phyloP scores from a whole-genome alignment of 2,797 vertebrate species.

The Tarsius wallacei region DNA sequence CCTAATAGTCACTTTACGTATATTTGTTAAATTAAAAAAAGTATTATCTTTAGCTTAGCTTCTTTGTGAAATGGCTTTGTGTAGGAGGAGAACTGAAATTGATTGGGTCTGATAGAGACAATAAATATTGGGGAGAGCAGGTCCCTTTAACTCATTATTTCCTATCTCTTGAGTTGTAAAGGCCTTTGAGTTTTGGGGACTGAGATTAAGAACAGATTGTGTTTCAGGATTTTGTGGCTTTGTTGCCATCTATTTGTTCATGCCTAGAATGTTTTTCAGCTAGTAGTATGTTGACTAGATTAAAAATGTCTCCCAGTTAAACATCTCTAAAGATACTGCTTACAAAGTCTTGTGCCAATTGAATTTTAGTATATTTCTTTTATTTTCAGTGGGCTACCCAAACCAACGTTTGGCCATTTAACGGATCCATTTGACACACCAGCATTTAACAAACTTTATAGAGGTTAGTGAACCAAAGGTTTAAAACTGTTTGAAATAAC shows the following conservation, averaged over 20 bases:
- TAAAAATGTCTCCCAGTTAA: conserved; percentile 48
- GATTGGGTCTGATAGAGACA: conserved; percentile 23
- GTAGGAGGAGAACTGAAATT: conserved; percentile 45
- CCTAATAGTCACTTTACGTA: conserved; percentile 2
- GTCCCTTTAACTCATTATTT: conserved; percentile 47
- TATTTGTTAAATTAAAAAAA: conserved; percentile 55
- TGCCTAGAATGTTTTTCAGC: conserved; percentile 42
- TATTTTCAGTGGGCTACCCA: conserved; percentile 92
- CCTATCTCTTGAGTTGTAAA: conserved; percentile 61
- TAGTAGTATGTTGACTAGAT: conserved; percentile 26
- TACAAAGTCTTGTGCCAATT: conserved; percentile 77
- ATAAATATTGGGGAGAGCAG: conserved; percentile 21
- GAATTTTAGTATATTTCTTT: conserved; percentile 84
- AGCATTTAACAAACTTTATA: conserved; percentile 96
- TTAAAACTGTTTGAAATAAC: conserved; percentile 84
- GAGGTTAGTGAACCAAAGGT: conserved; percentile 92
- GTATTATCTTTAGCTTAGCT: neutral
- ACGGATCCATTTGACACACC: conserved; percentile 96
- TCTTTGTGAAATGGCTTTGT: conserved; percentile 48
- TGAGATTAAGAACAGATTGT: conserved; percentile 16
- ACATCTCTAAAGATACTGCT: conserved; percentile 58
- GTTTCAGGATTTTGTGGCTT: conserved; percentile 19
- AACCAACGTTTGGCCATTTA: conserved; percentile 94
- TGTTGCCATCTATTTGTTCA: conserved; percentile 41
- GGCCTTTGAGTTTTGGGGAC: neutral